Evolutionary conservation across 2,113 vertebrate species (phyloP), one percentile per base, ranked within the genome.

Genomic region (Benitochromis conjunctus): DNA sequence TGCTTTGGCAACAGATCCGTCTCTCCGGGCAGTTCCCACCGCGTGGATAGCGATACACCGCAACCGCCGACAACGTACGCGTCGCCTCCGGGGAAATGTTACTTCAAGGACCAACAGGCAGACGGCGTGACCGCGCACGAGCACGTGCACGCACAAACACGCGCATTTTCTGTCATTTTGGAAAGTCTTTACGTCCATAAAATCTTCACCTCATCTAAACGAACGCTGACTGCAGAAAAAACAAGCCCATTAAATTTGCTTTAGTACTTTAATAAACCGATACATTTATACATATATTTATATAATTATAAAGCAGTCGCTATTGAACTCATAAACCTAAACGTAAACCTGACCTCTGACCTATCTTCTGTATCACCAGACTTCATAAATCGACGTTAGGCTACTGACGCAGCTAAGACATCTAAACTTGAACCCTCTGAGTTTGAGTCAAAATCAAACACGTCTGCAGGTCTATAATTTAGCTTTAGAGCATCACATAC

Each of bases 1-100:
- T 83, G 80, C 86, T 84, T 74, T 87, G 83, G 81, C 74, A 90
- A 89, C 91, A 76, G 87, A 86, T 26, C 81, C 21, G 86, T 58
- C 19, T 69, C 66, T 69, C 86, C 11, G 48, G 38, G 55, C 54
- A 85, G 38, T 16, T 5, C 77, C 14, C 78, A 6, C 43, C 2
- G 77, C 2, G 38, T 29, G 55, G 69, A 57, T 12, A 46, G 5
- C 38, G n/a, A 13, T 7, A 10, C 56, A 21, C 4, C 69, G 38
- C 54, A 38, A 64, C 1, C 5, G 31, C 19, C 41, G 24, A 9
- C 51, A 19, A 19, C 51, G 8, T 18, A 21, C 51, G 51, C 51
- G 19, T 21, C 77, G 7, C 53, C 77, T 57, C 31, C 6, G 13
- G n/a, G 54, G n/a, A 26, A 41, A 79, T 0, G 77, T 18, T 36